These are phyloP conservation scores for Asteroscopus sphinx DNA, from an alignment of 2,888 invertebrate genomes.

Conservation along the genomic window DNA sequence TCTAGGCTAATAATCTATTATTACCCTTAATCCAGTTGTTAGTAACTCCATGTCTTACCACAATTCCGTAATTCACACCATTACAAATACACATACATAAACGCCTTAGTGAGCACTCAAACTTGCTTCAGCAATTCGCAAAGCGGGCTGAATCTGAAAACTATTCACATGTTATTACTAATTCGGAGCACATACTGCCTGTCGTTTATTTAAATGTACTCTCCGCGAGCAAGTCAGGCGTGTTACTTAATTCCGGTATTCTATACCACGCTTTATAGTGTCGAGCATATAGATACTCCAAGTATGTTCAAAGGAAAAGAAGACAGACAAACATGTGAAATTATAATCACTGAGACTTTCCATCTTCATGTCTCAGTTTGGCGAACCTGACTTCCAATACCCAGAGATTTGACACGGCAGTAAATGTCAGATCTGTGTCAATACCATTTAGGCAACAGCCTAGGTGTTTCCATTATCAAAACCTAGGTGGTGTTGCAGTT, in stretches of 20 bases:
- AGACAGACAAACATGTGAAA: slow-evolving; percentile 4
- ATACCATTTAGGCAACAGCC: too few species aligned
- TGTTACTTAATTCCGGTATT: slow-evolving; percentile 68
- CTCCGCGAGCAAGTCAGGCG: slow-evolving; percentile 61
- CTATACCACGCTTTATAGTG: slow-evolving; percentile 42
- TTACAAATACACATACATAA: slow-evolving; percentile 15
- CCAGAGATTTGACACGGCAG: too few species aligned
- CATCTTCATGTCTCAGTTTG: too few species aligned
- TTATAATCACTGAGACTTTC: too few species aligned
- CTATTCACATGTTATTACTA: slow-evolving; percentile 60
- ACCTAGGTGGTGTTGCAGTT: too few species aligned
- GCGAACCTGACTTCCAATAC: too few species aligned
- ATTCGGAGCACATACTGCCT: slow-evolving; percentile 61
- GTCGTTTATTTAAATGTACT: slow-evolving; percentile 70
- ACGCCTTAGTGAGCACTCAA: slow-evolving; percentile 36
- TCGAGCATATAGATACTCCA: slow-evolving; percentile 7
- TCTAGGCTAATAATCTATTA: too few species aligned
- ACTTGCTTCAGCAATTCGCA: slow-evolving; percentile 30
- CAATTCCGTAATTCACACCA: slow-evolving; percentile 1
- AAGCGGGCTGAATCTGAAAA: slow-evolving; percentile 52
- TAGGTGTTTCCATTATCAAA: too few species aligned
- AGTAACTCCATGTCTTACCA: too few species aligned
- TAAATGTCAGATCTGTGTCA: too few species aligned
- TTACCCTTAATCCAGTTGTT: too few species aligned
- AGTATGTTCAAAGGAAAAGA: slow-evolving; percentile 7